These are phyloP conservation scores for Drosophila mayri DNA, from an alignment of 1,140 invertebrate genomes.

Conservation along the genomic window DNA sequence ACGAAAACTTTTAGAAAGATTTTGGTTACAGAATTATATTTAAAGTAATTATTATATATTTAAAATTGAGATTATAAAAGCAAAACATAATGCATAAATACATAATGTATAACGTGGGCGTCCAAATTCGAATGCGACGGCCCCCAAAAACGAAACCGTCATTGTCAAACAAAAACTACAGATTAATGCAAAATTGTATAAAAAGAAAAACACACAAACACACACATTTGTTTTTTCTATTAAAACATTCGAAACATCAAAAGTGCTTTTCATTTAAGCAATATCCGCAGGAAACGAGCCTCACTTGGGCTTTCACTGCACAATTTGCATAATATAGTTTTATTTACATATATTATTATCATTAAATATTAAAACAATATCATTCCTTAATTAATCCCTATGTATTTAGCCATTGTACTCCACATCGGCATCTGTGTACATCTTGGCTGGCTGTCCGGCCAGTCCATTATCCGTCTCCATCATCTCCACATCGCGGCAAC, in stretches of 20 bases:
- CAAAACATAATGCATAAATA: conserved; percentile 35
- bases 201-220: conserved; percentile 28
- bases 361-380: conserved; percentile 52
- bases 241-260: conserved; percentile 63
- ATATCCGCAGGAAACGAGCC: not conserved
- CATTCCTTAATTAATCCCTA: conserved; percentile 8
- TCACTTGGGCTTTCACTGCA: conserved; percentile 1
- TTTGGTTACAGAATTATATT: conserved; percentile 77
- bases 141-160: conserved; percentile 26
- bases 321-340: conserved; percentile 2
- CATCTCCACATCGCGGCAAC: conserved; percentile 91
- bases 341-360: conserved; percentile 39
- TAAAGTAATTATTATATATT: conserved; percentile 56
- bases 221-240: conserved; percentile 73
- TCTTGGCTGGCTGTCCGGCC: conserved; percentile 57
- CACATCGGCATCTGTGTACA: conserved; percentile 81
- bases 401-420: conserved; percentile 49
- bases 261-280: conserved; percentile 46
- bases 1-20: conserved; percentile 76
- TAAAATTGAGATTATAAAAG: conserved; percentile 53
- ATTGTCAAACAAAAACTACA: conserved; percentile 33
- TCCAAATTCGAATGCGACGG: conserved; percentile 18
- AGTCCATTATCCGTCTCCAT: conserved; percentile 75
- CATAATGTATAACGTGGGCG: conserved; percentile 38
- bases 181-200: conserved; percentile 63